Evolutionary conservation across 2,797 vertebrate species (phyloP).

Genomic region (Haliaeetus vocifer): DNA sequence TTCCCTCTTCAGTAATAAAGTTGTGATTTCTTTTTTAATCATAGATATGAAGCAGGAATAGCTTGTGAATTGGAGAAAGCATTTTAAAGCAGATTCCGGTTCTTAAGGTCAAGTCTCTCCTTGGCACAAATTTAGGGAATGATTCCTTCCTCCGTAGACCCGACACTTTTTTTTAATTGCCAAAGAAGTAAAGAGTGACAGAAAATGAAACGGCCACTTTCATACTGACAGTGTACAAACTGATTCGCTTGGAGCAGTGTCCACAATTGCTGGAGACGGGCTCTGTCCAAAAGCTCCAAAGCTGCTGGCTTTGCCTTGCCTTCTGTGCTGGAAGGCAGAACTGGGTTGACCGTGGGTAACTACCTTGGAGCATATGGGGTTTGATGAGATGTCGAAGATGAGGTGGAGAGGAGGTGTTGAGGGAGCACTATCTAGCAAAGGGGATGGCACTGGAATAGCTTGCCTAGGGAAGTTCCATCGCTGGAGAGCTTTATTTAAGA

Average conservation of each 20-base stretch:
- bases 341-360: fast-evolving
- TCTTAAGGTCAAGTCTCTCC: slow-evolving; percentile 46
- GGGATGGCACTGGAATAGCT: fast-evolving
- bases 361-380: fast-evolving
- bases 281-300: too few species aligned
- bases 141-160: not conserved
- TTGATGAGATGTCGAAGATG: not conserved
- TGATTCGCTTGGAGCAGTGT: not conserved
- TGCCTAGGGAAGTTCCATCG: fast-evolving
- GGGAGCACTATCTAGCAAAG: not conserved
- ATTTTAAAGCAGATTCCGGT: not conserved
- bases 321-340: not conserved
- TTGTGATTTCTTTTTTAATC: slow-evolving; percentile 64
- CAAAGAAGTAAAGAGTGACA: not conserved
- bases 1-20: slow-evolving; percentile 70
- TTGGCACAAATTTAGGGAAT: not conserved
- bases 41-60: not conserved
- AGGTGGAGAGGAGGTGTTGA: not conserved
- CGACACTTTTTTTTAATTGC: not conserved
- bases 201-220: not conserved
- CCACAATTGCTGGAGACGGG: fast-evolving
- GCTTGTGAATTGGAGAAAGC: not conserved
- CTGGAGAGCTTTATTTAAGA: not conserved
- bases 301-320: not conserved
- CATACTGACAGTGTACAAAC: not conserved